Base-by-base conservation (phyloP, 2,888 invertebrate genomes). In the Zygaena filipendulae region DNA sequence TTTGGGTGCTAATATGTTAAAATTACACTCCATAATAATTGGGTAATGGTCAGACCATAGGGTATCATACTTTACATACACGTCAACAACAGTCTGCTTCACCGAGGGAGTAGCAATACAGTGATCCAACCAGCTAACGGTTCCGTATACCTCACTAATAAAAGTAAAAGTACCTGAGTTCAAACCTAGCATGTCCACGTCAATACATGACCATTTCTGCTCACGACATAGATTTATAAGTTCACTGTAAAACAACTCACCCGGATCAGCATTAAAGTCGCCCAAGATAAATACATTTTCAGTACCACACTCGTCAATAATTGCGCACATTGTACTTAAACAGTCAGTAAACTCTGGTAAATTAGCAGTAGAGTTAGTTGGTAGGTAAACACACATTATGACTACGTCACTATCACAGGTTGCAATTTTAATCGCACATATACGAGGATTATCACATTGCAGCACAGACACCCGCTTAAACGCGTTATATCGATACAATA, bases 1-100 rank as follows among this genome's bases (percentile, higher is more conserved):
- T n/a, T n/a, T n/a, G n/a, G n/a, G n/a, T n/a, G n/a, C n/a, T n/a
- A n/a, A n/a, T n/a, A n/a, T n/a, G n/a, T n/a, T n/a, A n/a, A 33
- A 20, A 20, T 37, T 13, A 30, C 32, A 27, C 12, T 14, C 9
- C 2, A 37, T 10, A 8, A 27, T 8, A 9, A 38, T 18, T 4
- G 37, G 37, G 13, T 28, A 27, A 21, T 37, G 33, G 23, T 37
- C 36, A 1, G 35, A 36, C 39, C 36, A 39, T 21, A 12, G 32
- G 11, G 30, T 11, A 11, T 25, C 32, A 29, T 36, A 21, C 5
- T 20, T 2, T 24, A 39, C 34, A 1, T 21, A 7, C 3, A 26
- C 25, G 9, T 9, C 21, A 6, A 20, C 9, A 6, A 34, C 20
- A 10, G 29, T 13, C 3, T 21, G n/a, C 6, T 10, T 4, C 1